Evolutionary conservation across 2,797 vertebrate species (phyloP), one percentile per base, ranked within the genome.

Genomic region (Bradypodion pumilum): DNA sequence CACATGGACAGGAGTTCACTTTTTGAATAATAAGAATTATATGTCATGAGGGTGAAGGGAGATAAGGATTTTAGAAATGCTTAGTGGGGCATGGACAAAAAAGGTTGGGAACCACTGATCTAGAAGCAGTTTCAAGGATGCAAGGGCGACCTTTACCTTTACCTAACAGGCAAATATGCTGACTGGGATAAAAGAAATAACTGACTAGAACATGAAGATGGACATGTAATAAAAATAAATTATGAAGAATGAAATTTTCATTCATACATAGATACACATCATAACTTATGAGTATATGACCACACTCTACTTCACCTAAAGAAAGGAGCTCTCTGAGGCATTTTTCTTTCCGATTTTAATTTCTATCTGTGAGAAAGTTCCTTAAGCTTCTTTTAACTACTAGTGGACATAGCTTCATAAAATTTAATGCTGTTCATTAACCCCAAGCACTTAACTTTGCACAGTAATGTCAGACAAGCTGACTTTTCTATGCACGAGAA

Each of bases 341-440:
- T 86, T 92, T 73, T 89, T 74, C 35, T 0, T 89, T 90, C 93
- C 91, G 90, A 91, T 90, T 86, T 90, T 94, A 90, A 93, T 92
- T 95, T 94, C 27, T 89, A 91, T 89, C 87, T 91, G 87, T 86
- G 85, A 92, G 82, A 92, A 81, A 93, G 89, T 94, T 91, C 84
- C 90, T 90, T 92, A 92, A 93, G 86, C 93, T 84, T 94, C 78
- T 93, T 93, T 91, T 93, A 93, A 93, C 83, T 93, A 89, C 88
- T 90, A 91, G 88, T 90, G 89, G 89, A 91, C 91, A 92, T 93
- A 91, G 92, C 88, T 87, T 94, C 91, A 93, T 93, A 93, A 95
- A 95, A 94, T 94, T 84, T 92, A 95, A 95, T 94, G 91, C 91
- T 82, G 92, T 87, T 92, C 91, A 94, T 92, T 95, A 95, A 95